Evolutionary conservation across 1,140 invertebrate species (phyloP).

Genomic region (Radopholus similis): DNA sequence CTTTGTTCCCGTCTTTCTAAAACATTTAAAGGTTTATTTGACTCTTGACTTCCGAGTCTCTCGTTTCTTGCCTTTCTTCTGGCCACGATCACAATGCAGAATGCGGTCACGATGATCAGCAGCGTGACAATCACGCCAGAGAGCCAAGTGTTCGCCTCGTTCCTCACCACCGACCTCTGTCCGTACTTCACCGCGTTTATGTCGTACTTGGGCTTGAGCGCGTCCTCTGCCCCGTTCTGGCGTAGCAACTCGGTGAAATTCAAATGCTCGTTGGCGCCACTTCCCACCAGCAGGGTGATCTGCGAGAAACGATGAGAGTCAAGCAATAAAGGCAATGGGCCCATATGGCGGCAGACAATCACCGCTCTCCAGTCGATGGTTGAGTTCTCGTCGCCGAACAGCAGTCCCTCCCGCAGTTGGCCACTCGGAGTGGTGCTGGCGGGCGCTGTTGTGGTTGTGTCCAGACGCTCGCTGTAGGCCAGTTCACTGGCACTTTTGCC

Average conservation of each 20-base stretch:
- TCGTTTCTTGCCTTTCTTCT: slow-evolving; percentile 35
- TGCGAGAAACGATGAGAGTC: slow-evolving; percentile 16
- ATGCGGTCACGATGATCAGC: slow-evolving; percentile 30
- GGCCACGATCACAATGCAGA: slow-evolving; percentile 40
- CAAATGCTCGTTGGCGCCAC: slow-evolving; percentile 10
- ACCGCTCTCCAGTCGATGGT: slow-evolving; percentile 47
- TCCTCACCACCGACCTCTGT: slow-evolving; percentile 21
- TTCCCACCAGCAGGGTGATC: slow-evolving; percentile 17
- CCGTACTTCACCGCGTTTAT: slow-evolving; percentile 43
- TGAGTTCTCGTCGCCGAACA: slow-evolving; percentile 27
- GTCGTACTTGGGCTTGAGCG: slow-evolving; percentile 38
- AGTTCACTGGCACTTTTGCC: slow-evolving; percentile 24
- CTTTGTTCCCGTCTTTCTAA: not conserved
- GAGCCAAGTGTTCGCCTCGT: slow-evolving; percentile 38
- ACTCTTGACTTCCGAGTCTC: not conserved
- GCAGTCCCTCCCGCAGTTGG: not conserved
- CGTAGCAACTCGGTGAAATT: slow-evolving; percentile 5
- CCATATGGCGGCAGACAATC: slow-evolving; percentile 6
- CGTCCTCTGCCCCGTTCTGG: slow-evolving; percentile 20
- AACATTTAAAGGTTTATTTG: not conserved
- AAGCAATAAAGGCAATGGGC: not conserved
- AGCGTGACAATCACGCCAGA: slow-evolving; percentile 32
- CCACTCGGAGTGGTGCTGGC: too few species aligned
- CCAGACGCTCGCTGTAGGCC: slow-evolving; percentile 30
- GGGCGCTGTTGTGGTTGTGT: slow-evolving; percentile 32